Percentiles rank a stretch among this genome's conserved stretches.
Conservation (phyloP, 2,888 invertebrate genomes). For the Melinaea menophilus region DNA sequence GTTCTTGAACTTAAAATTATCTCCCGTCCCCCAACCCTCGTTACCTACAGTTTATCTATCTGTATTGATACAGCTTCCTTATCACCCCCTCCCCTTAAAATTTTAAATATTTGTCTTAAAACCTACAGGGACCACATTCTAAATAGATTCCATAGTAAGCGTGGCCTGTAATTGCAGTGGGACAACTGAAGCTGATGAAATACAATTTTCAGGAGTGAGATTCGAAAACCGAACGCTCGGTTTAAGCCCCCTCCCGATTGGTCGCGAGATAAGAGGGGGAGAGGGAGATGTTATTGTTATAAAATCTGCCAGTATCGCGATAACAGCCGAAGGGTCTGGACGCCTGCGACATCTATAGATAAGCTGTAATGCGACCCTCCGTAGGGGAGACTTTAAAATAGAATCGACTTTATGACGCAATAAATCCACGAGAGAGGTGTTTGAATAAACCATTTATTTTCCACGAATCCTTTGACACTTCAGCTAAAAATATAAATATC, state of each 20-base stretch:
- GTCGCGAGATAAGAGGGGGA: conserved; percentile 53
- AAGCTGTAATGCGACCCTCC: conserved; percentile 59
- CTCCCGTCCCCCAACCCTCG: not conserved
- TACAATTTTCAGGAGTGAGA: conserved; percentile 13
- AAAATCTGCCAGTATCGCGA: conserved; percentile 68
- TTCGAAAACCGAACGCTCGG: conserved; percentile 36
- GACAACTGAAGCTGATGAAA: not conserved
- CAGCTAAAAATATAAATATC: not conserved
- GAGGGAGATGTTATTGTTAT: conserved; percentile 61
- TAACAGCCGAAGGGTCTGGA: conserved; percentile 64
- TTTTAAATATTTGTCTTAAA: conserved; percentile 6
- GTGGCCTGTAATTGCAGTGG: not conserved
- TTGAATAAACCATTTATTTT: conserved; percentile 25
- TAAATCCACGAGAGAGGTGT: conserved; percentile 23
- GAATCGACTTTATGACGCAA: conserved; percentile 56
- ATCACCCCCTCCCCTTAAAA: conserved; percentile 2
- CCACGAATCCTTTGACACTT: not conserved
- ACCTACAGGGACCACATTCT: conserved; percentile 3
- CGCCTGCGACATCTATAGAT: conserved; percentile 62
- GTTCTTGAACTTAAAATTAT: not conserved
- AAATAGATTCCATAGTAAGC: not conserved
- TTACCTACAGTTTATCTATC: conserved; percentile 2
- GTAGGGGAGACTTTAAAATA: conserved; percentile 40
- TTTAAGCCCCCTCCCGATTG: conserved; percentile 60
- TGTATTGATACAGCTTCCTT: conserved; percentile 6